Percentiles rank a stretch among this genome's conserved stretches.
Conservation (phyloP, 2,888 invertebrate species). For the Uropetala carovei region DNA sequence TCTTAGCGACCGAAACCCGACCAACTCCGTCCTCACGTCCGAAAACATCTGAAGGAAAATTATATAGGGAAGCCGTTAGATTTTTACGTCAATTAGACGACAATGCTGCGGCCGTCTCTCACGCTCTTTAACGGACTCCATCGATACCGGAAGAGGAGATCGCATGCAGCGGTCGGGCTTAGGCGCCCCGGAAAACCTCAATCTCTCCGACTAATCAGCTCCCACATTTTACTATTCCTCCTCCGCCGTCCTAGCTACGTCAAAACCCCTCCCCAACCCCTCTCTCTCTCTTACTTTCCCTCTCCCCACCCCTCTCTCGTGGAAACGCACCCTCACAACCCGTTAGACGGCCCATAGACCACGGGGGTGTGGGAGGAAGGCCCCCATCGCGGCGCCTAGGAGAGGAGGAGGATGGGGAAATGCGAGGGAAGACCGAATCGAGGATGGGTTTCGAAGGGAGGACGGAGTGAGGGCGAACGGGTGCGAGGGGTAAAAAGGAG, state of each 20-base stretch:
- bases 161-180: slow-evolving; percentile 5
- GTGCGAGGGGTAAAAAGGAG: background rate
- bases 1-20: background rate
- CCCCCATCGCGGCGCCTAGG: slow-evolving; percentile 11
- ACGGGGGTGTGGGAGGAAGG: background rate
- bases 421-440: background rate
- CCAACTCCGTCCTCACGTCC: background rate
- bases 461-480: background rate
- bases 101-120: slow-evolving; percentile 22
- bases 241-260: background rate
- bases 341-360: slow-evolving; percentile 3
- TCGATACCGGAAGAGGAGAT: slow-evolving; percentile 25
- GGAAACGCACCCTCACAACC: background rate
- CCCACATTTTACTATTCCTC: slow-evolving; percentile 17
- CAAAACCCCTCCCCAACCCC: background rate
- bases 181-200: slow-evolving; percentile 28
- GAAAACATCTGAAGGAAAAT: background rate
- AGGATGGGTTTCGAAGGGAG: background rate
- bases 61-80: background rate
- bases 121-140: background rate
- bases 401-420: background rate
- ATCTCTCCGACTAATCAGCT: slow-evolving; percentile 21
- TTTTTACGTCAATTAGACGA: slow-evolving; percentile 12
- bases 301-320: too few relatives aligned
- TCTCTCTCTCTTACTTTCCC: too few relatives aligned